These are phyloP conservation scores for Cavia aperea DNA, from an alignment of 2,113 vertebrate species.

Conservation along the genomic window DNA sequence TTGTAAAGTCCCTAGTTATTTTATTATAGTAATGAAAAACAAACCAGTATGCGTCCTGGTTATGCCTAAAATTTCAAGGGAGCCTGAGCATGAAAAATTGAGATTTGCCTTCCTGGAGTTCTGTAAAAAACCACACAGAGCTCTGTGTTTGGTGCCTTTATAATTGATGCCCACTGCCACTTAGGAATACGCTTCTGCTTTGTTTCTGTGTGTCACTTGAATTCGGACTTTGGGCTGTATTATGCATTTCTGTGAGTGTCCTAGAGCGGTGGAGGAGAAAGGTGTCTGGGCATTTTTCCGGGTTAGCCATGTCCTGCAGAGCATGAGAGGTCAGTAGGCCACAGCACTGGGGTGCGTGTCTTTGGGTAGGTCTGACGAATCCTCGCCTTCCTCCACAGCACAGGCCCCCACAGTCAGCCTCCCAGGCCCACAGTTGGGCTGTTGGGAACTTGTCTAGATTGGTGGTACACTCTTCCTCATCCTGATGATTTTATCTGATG, in stretches of 20 bases:
- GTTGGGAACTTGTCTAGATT: not conserved
- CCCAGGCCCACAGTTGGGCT: not conserved
- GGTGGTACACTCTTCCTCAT: not conserved
- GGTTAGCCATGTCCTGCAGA: fast-evolving
- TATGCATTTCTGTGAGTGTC: not conserved
- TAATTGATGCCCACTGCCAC: not conserved
- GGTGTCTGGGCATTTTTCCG: not conserved
- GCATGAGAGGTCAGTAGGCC: not conserved
- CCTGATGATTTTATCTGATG: not conserved
- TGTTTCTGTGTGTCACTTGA: not conserved
- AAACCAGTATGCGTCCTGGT: not conserved
- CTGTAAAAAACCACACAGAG: not conserved
- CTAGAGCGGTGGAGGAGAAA: not conserved
- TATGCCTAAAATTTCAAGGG: not conserved
- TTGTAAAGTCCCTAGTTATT: not conserved
- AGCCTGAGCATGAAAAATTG: not conserved
- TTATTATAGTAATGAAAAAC: not conserved
- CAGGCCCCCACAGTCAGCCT: not conserved
- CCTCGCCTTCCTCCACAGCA: fast-evolving
- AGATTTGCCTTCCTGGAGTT: not conserved
- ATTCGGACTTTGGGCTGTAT: not conserved
- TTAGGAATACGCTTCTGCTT: not conserved
- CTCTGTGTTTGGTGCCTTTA: not conserved
- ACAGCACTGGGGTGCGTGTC: not conserved
- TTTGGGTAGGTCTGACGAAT: not conserved